These are phyloP conservation scores for Hesperophylax magnus DNA, from an alignment of 1,140 invertebrate genomes.

Conservation along the genomic window DNA sequence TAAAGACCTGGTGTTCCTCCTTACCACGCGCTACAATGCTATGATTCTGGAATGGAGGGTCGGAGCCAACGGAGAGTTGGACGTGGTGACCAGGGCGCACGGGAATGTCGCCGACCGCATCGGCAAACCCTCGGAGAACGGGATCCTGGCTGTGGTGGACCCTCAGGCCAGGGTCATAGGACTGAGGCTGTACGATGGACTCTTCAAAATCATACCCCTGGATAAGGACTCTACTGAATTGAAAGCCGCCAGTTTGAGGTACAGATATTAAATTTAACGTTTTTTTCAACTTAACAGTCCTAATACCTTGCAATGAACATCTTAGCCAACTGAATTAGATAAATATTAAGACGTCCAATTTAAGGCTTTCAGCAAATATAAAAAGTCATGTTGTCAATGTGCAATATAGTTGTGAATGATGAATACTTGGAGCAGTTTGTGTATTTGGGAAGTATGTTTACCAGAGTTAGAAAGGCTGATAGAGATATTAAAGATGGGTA, in stretches of 20 bases:
- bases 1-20: conserved; percentile 95
- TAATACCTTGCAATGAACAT: too few relatives aligned
- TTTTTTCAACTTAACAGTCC: too few relatives aligned
- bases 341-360: too few relatives aligned
- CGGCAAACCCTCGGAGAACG: conserved; percentile 92
- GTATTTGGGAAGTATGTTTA: too few relatives aligned
- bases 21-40: conserved; percentile 95
- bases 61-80: conserved; percentile 79
- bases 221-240: conserved; percentile 95
- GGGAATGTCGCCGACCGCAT: conserved; percentile 95
- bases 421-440: too few relatives aligned
- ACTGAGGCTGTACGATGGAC: conserved; percentile 94
- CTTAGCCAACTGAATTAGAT: too few relatives aligned
- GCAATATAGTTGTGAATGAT: too few relatives aligned
- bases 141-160: conserved; percentile 96
- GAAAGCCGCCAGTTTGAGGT: conserved; percentile 94
- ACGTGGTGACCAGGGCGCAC: conserved; percentile 96
- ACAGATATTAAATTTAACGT: too few relatives aligned
- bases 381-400: too few relatives aligned
- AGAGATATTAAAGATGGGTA: too few relatives aligned
- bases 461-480: too few relatives aligned
- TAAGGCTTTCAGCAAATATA: too few relatives aligned
- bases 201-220: conserved; percentile 96
- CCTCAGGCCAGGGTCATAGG: conserved; percentile 95
- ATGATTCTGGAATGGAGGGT: conserved; percentile 95